Evolutionary conservation across 2,797 vertebrate species (phyloP).

Genomic region (Smutsia gigantea): DNA sequence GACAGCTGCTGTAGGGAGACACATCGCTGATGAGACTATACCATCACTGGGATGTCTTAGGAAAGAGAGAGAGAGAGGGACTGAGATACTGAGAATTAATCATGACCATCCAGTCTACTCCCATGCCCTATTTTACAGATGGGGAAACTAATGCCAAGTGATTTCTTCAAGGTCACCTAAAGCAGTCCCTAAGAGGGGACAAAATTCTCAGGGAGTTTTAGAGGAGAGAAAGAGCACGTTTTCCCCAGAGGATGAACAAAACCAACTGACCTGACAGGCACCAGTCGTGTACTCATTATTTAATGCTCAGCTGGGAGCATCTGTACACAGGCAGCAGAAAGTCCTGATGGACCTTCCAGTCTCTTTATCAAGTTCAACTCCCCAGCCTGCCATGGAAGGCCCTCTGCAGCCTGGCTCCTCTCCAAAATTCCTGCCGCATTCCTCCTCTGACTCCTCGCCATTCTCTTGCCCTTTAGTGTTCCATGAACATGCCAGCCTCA

Average conservation of each 20-base stretch:
- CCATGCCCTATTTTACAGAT: slow-evolving; percentile 11
- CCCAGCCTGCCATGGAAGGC: neutral
- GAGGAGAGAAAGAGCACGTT: neutral
- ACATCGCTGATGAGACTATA: neutral
- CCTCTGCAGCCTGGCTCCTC: neutral
- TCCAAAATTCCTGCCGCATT: neutral
- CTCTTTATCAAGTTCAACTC: neutral
- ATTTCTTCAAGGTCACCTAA: neutral
- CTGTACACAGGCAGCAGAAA: neutral
- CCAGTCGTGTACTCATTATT: neutral
- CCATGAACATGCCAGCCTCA: neutral
- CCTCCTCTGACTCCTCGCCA: neutral
- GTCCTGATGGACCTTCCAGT: neutral
- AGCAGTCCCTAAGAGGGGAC: neutral
- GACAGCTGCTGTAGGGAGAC: neutral
- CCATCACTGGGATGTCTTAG: neutral
- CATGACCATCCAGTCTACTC: neutral
- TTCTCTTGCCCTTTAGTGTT: neutral
- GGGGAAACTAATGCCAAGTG: neutral
- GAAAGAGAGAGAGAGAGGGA: neutral
- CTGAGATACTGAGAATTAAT: neutral
- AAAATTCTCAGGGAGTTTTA: neutral
- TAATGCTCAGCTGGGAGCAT: neutral
- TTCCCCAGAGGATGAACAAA: slow-evolving; percentile 7
- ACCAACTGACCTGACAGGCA: neutral